Evolutionary conservation across 2,888 invertebrate species (phyloP).

Genomic region (Dione juno): DNA sequence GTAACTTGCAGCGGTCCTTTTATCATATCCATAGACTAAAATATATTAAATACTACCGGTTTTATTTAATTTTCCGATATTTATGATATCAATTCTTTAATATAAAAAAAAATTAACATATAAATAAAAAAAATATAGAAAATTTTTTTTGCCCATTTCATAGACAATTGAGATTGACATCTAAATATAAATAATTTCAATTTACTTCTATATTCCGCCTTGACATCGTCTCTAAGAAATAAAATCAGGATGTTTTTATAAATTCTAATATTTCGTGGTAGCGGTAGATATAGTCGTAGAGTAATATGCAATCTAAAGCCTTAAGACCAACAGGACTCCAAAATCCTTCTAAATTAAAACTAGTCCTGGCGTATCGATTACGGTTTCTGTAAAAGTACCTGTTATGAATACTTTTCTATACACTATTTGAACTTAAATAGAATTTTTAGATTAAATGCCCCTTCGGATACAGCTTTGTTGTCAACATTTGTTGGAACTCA

Average conservation of each 20-base stretch:
- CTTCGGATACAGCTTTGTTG: constrained; percentile 18
- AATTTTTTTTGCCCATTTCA: too few relatives aligned
- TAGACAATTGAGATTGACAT: too few relatives aligned
- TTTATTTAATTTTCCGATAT: too few relatives aligned
- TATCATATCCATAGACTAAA: background rate
- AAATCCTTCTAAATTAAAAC: constrained; percentile 61
- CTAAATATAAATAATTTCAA: too few relatives aligned
- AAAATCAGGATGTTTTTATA: background rate
- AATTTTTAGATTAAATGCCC: constrained; percentile 23
- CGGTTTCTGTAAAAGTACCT: background rate
- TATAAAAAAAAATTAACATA: too few relatives aligned
- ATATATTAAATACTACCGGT: too few relatives aligned
- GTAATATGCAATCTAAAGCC: constrained; percentile 37
- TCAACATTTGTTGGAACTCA: constrained; percentile 19
- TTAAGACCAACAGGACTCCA: constrained; percentile 34
- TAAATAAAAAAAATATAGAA: too few relatives aligned
- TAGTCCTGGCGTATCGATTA: constrained; percentile 41
- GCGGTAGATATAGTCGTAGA: background rate
- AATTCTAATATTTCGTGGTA: constrained; percentile 7
- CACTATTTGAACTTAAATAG: constrained; percentile 13
- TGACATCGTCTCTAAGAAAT: too few relatives aligned
- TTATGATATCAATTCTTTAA: too few relatives aligned
- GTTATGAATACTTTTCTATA: background rate
- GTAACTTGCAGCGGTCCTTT: background rate
- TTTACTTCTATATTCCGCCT: too few relatives aligned